Evolutionary conservation across 2,888 invertebrate genomes (phyloP), one percentile per base, ranked within the genome.

Genomic region (Campoplex nolae): DNA sequence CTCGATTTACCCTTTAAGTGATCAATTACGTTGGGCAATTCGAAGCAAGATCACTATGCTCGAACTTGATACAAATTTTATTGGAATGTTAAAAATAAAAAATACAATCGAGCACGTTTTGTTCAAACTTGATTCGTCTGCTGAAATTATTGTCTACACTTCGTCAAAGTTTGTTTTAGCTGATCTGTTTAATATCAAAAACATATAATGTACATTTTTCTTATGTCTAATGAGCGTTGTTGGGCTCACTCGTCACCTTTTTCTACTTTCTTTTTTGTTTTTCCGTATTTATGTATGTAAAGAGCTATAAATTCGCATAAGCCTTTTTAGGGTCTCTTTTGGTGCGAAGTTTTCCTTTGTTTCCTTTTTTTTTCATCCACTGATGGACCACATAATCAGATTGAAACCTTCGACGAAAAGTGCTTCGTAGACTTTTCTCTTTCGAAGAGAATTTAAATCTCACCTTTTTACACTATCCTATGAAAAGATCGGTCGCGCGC

Each of bases 401-500:
- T 88, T 85, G 83, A 56, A 81, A 45, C 7, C 70, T 58, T 58
- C 51, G 54, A 75, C 42, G 82, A 81, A 83, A 81, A 80, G 71
- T 58, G 58, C 68, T 56, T 23, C 51, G 48, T 75, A 54, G 77
- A 84, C 76, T 78, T 80, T 77, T 54, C n/a, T 18, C 35, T 67
- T 77, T 28, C 58, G n/a, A 45, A 32, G 68, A 74, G 54, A 84
- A 79, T 70, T 83, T 79, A 28, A 28, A 71, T 68, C 83, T 32
- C 35, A 73, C 51, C 35, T 71, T 83, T 74, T 79, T 75, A 78
- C 75, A 75, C 65, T 83, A 79, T 82, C 85, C 80, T n/a, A 23
- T n/a, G 48, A 38, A 48, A 79, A 71, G 79, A 86, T 83, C 86
- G 79, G 54, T 45, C 74, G 67, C 80, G 84, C 85, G 88, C 84